These are phyloP conservation scores for Triplophysa rosa DNA, from an alignment of 2,113 vertebrate genomes.

Conservation along the genomic window DNA sequence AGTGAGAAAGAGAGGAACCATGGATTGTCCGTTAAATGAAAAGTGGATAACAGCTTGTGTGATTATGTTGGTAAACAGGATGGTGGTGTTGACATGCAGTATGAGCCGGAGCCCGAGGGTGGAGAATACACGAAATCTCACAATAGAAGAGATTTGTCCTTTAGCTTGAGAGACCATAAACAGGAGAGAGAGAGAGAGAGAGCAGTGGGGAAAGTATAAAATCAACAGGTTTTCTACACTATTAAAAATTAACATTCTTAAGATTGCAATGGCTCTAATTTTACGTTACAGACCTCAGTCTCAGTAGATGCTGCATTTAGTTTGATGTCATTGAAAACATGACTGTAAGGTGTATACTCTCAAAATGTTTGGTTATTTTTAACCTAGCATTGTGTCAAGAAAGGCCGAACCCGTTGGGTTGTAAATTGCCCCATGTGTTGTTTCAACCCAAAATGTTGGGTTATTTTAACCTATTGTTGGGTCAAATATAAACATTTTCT, in stretches of 20 bases:
- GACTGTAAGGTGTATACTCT: no score
- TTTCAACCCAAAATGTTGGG: no score
- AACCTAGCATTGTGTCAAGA: no score
- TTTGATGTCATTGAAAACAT: no score
- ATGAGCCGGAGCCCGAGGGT: slow-evolving; percentile 47
- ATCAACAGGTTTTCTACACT: slow-evolving; percentile 6
- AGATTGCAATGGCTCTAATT: background rate
- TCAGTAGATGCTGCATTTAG: background rate
- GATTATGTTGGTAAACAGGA: slow-evolving; percentile 49
- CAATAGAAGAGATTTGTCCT: slow-evolving; percentile 20
- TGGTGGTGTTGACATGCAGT: slow-evolving; percentile 52
- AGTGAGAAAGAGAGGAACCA: slow-evolving; percentile 25
- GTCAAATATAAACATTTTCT: no score
- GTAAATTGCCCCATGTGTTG: no score
- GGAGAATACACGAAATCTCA: slow-evolving; percentile 53
- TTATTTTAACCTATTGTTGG: no score
- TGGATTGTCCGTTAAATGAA: slow-evolving; percentile 50
- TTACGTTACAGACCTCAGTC: no score
- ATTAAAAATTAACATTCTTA: background rate
- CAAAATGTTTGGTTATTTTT: no score
- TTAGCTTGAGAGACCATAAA: slow-evolving; percentile 50
- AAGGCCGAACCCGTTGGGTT: no score
- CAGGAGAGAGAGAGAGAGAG: slow-evolving; percentile 25
- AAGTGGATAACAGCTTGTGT: slow-evolving; percentile 56
- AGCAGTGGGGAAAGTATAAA: background rate